Evolutionary conservation across 2,888 invertebrate species (phyloP), one percentile per base, ranked within the genome.

Genomic region (Dicycla oo): DNA sequence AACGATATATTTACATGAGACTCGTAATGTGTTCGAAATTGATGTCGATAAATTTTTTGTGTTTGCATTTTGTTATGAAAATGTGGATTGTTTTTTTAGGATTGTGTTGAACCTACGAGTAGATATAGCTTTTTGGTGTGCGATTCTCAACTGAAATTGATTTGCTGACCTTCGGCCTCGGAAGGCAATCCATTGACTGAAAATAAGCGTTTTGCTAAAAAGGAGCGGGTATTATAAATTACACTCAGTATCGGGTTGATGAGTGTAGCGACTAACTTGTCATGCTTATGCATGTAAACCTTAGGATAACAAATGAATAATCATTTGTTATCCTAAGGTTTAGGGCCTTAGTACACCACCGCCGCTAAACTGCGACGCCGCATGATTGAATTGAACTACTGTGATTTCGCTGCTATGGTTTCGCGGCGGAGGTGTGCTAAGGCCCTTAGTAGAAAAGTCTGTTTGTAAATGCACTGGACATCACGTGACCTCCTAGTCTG

Each of bases 1-100:
- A 68, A 30, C 75, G 70, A 81, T 73, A 83, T 75, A 63, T 66
- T 65, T 67, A 40, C 62, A 54, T 60, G 56, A 10, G 30, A 13
- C 26, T 56, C 40, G 20, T 45, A 51, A 49, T 57, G 45, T 54
- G 40, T 11, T 63, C 34, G 51, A 65, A 61, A 68, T 62, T 60
- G 54, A 47, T 68, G 23, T 40, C 34, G 13, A 57, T 38, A 34
- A 47, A 18, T 18, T 53, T 69, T 54, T 40, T 65, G 26, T 57
- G 61, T 63, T 54, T 56, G 54, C n/a, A 40, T 73, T 62, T 18
- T 8, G 38, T 51, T 51, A 20, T 30, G 38, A 51, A 71, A 72
- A 72, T 56, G 30, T 34, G 23, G 10, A 26, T 71, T 78, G 49
- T 49, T 45, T 49, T 57, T 67, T 77, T 69, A n/a, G 71, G 69